phyloP scores from a whole-genome alignment of 2,113 vertebrate species.

The Megalops atlanticus region DNA sequence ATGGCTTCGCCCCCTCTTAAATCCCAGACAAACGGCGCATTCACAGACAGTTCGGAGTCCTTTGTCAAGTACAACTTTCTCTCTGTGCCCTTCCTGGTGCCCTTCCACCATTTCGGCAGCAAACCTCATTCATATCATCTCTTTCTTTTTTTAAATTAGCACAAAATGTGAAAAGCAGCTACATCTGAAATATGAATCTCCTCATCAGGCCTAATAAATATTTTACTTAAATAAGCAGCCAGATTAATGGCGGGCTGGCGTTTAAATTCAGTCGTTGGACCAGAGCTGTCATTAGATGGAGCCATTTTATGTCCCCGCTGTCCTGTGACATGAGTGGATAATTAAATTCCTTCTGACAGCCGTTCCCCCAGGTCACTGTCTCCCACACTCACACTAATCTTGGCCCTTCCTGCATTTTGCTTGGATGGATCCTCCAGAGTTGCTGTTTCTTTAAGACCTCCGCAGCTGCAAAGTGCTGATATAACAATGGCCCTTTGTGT shows the following conservation, averaged over 20 bases:
- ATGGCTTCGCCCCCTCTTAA: constrained; percentile 6
- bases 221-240: constrained; percentile 65
- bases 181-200: constrained; percentile 73
- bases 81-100: neutral
- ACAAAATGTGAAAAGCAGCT: constrained; percentile 59
- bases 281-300: constrained; percentile 18
- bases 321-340: neutral
- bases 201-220: constrained; percentile 75
- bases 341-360: constrained; percentile 28
- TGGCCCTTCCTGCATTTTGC: neutral
- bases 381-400: neutral
- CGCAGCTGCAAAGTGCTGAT: neutral
- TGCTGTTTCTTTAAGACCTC: neutral
- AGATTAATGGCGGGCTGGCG: constrained; percentile 68
- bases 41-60: neutral
- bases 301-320: neutral
- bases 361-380: neutral
- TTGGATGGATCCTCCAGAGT: neutral
- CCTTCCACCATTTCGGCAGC: neutral
- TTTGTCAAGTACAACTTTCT: neutral
- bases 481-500: no score
- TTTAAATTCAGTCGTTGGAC: constrained; percentile 51
- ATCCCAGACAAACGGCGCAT: constrained; percentile 1
- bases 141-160: neutral
- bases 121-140: neutral